Base-by-base conservation (phyloP, 1,140 invertebrate genomes). In the Rhysida immarginata region DNA sequence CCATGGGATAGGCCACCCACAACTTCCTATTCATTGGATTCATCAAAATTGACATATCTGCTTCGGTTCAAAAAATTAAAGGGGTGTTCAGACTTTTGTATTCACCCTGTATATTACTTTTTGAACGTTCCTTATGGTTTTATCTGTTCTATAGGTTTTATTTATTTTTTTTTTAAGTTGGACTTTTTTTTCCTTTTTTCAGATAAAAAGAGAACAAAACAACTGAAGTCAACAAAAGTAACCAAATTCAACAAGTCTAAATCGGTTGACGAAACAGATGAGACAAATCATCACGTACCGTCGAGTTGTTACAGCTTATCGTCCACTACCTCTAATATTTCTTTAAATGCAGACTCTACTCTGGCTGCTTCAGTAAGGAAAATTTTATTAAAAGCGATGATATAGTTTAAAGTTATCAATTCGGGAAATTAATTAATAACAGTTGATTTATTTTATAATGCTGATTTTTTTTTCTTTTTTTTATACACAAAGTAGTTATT, bases 181-280 rank as follows among this genome's bases (percentile, higher is more conserved):
- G n/a, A n/a, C 8, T n/a, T 48, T 48, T 23, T 48, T 48, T 48
- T 48, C 8, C 21, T 23, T 48, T 13, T 23, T 13, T 14, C 14
- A 48, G 23, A 8, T 65, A 69, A 58, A 57, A 62, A 20, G 46
- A 69, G 11, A 41, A 59, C 8, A 57, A 57, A n/a, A 63, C 65
- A n/a, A 50, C 55, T 20, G 53, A 53, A n/a, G 58, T 59, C 14
- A 52, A n/a, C 25, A 57, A 24, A 27, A 54, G 53, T n/a, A 16
- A 29, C 25, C 18, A 35, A 26, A 11, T 11, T 58, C 45, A 3
- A 45, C n/a, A 44, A 44, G 46, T 5, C 42, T 2, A 55, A 55
- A 50, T 57, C 52, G 16, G 5, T 14, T 18, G 27, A 51, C 5
- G 25, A 61, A 1, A 44, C 14, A 2, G 35, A 58, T 41, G 35